Evolutionary conservation across 2,888 invertebrate species (phyloP).

Genomic region (Callimorpha dominula): DNA sequence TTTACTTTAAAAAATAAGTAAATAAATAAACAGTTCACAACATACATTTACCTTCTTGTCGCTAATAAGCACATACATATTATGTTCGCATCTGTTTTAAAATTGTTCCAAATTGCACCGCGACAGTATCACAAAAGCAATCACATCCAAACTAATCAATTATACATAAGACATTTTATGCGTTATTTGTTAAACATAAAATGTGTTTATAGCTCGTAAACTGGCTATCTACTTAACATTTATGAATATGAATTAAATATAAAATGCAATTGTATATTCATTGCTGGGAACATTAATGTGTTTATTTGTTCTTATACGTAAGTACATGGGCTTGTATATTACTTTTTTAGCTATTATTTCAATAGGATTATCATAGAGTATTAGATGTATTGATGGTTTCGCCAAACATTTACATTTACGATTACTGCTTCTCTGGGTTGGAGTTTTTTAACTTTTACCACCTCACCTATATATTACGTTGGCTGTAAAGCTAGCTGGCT

Average conservation of each 20-base stretch:
- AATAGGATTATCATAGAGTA: neutral
- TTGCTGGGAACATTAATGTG: conserved; percentile 18
- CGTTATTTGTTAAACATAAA: conserved; percentile 40
- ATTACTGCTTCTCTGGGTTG: neutral
- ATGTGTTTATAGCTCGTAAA: conserved; percentile 43
- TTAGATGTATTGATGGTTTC: neutral
- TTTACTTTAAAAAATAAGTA: too few species aligned
- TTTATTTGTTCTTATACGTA: conserved; percentile 17
- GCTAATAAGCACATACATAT: neutral
- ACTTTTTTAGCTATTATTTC: neutral
- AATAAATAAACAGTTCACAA: neutral
- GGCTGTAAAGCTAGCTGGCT: too few species aligned
- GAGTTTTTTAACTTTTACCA: neutral
- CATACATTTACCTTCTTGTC: neutral
- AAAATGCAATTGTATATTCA: conserved; percentile 30
- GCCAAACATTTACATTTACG: neutral
- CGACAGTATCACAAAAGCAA: conserved; percentile 3
- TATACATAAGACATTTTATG: conserved; percentile 33
- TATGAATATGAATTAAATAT: conserved; percentile 46
- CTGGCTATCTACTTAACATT: conserved; percentile 35
- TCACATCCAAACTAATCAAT: conserved; percentile 23
- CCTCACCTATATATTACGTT: neutral
- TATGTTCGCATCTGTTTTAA: neutral
- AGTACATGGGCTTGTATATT: neutral
- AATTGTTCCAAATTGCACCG: neutral